Conservation (phyloP, 2,888 invertebrate species). For the Diachrysia chrysitis region DNA sequence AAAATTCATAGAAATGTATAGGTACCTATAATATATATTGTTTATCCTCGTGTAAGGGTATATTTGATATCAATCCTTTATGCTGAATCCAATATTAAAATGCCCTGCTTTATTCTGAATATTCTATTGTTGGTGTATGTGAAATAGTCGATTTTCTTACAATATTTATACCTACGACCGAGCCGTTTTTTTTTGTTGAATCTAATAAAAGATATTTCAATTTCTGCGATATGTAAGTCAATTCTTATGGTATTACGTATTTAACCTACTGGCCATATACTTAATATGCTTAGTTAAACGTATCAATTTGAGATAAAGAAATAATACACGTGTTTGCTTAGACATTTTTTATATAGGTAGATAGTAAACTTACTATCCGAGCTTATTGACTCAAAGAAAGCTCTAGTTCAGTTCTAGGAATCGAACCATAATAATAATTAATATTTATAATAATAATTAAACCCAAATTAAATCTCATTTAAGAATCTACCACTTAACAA, state of each 20-base stretch:
- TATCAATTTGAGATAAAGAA: too few relatives aligned
- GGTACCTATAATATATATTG: conserved; percentile 42
- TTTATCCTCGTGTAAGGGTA: conserved; percentile 46
- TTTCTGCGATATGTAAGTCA: neutral
- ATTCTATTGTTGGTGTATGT: conserved; percentile 42
- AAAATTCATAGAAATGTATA: conserved; percentile 33
- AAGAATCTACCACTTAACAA: neutral
- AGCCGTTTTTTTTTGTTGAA: conserved; percentile 16
- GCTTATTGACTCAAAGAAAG: too few relatives aligned
- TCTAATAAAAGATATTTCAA: neutral
- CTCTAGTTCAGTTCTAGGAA: too few relatives aligned
- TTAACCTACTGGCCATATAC: neutral
- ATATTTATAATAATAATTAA: too few relatives aligned
- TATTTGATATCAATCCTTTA: conserved; percentile 62
- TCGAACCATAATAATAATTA: too few relatives aligned
- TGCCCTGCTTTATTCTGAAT: conserved; percentile 47
- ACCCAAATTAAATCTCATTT: neutral
- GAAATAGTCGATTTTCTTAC: conserved; percentile 51
- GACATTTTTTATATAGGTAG: too few relatives aligned
- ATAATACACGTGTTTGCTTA: too few relatives aligned
- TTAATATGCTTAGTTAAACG: too few relatives aligned
- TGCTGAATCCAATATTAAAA: conserved; percentile 62
- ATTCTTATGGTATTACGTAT: neutral
- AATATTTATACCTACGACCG: conserved; percentile 29
- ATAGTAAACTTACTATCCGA: too few relatives aligned